Conservation (phyloP, 2,113 vertebrate genomes). For the Dasypus novemcinctus region DNA sequence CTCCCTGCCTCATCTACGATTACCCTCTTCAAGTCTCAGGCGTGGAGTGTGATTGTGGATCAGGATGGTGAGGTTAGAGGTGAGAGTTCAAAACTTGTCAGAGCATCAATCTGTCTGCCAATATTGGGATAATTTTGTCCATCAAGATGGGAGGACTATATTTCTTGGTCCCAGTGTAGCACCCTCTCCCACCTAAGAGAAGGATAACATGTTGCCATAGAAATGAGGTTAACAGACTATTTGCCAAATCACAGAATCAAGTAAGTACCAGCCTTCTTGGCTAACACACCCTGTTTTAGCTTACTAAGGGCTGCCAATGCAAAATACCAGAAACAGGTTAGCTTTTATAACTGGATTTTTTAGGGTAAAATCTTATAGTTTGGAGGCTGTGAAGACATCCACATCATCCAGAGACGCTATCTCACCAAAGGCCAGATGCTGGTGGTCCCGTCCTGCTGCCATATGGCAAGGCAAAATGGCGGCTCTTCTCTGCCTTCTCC, state of each 20-base stretch:
- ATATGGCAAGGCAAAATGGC: too few relatives aligned
- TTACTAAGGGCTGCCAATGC: too few relatives aligned
- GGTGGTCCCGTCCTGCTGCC: too few relatives aligned
- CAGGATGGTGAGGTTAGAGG: background rate
- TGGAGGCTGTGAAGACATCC: too few relatives aligned
- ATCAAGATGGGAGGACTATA: background rate
- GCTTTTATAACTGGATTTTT: too few relatives aligned
- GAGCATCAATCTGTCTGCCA: background rate
- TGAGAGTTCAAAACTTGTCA: background rate
- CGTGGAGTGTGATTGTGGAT: background rate
- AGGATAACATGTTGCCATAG: background rate
- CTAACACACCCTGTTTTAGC: background rate
- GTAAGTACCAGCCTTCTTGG: background rate
- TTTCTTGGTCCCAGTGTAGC: background rate
- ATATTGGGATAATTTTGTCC: background rate
- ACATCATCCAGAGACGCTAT: too few relatives aligned
- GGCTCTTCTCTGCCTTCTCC: too few relatives aligned
- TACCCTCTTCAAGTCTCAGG: fast-evolving
- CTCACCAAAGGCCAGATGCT: too few relatives aligned
- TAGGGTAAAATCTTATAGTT: too few relatives aligned
- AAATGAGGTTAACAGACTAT: background rate
- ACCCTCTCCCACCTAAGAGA: background rate
- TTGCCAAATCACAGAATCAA: constrained; percentile 47
- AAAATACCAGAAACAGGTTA: too few relatives aligned
- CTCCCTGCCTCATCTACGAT: fast-evolving